Evolutionary conservation across 2,113 vertebrate species (phyloP).

Genomic region (Promerops cafer): DNA sequence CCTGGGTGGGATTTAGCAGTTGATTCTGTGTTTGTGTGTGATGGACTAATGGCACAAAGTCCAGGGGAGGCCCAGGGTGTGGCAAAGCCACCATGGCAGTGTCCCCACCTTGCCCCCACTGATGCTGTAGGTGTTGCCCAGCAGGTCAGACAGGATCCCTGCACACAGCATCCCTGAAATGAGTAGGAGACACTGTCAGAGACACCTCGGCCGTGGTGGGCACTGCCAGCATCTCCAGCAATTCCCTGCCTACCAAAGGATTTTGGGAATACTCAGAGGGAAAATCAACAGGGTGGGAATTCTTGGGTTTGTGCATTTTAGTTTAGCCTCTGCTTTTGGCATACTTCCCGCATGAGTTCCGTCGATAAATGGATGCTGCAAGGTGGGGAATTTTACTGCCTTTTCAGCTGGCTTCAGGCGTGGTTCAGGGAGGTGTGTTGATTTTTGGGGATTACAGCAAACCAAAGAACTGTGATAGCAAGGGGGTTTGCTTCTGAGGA

Average conservation of each 20-base stretch:
- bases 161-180: slow-evolving; percentile 16
- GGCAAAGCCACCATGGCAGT: accelerated
- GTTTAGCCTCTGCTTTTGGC: background rate
- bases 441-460: background rate
- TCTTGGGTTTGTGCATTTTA: background rate
- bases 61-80: background rate
- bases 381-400: background rate
- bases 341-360: background rate
- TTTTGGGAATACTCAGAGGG: background rate
- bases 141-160: slow-evolving; percentile 20
- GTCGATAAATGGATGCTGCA: background rate
- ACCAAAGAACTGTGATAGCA: background rate
- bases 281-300: background rate
- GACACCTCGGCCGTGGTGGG: accelerated
- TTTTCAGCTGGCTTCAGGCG: background rate
- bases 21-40: background rate
- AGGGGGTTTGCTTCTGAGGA: background rate
- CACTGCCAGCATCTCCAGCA: background rate
- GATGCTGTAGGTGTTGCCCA: slow-evolving; percentile 3
- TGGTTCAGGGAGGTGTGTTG: background rate
- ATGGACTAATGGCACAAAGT: accelerated
- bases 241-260: background rate
- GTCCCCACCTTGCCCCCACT: background rate
- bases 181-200: background rate
- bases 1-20: background rate